Conservation (phyloP, 1,140 invertebrate species). For the Aphaenogaster floridana region DNA sequence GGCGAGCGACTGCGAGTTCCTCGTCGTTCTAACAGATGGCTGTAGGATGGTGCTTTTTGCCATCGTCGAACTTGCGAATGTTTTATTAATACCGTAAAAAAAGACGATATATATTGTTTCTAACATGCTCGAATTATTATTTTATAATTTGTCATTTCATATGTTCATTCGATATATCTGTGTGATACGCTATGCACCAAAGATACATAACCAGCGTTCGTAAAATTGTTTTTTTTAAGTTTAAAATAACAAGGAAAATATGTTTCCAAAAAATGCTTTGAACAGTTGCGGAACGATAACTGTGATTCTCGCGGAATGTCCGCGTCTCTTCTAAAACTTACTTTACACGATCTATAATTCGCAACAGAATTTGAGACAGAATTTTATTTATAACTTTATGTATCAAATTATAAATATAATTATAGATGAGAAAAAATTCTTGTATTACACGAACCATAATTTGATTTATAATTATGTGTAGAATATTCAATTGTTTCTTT, state of each 20-base stretch:
- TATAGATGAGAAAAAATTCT: too few species aligned
- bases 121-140: background rate
- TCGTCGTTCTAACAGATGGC: slow-evolving; percentile 48
- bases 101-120: background rate
- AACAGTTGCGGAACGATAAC: background rate
- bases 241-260: background rate
- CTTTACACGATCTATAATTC: too few species aligned
- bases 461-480: too few species aligned
- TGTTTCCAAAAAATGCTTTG: background rate
- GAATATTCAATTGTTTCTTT: too few species aligned
- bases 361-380: too few species aligned
- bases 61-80: background rate
- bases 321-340: background rate
- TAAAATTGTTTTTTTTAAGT: background rate
- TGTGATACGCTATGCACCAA: background rate
- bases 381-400: too few species aligned
- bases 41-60: slow-evolving; percentile 21
- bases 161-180: background rate
- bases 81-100: background rate
- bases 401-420: too few species aligned
- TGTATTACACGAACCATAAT: too few species aligned
- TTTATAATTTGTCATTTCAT: background rate
- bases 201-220: background rate
- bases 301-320: slow-evolving; percentile 10
- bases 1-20: background rate